Evolutionary conservation across 1,140 invertebrate species (phyloP).

Genomic region (Papilio xuthus): DNA sequence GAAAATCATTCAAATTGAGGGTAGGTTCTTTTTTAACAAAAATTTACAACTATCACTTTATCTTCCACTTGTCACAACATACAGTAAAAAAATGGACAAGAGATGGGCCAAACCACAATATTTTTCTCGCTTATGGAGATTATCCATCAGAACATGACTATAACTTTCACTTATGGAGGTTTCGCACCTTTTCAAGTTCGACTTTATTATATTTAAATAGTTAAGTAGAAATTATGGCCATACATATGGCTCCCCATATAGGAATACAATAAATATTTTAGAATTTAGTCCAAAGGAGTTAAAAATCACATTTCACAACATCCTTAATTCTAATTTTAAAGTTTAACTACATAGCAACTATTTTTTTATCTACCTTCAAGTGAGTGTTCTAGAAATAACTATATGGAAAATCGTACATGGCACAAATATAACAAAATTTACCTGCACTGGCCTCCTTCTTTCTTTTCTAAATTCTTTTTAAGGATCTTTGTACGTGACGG

Average conservation of each 20-base stretch:
- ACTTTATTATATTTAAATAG: too few species aligned
- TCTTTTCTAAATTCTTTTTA: conserved; percentile 87
- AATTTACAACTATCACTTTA: too few species aligned
- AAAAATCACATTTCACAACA: background rate
- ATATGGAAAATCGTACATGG: background rate
- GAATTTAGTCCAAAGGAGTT: background rate
- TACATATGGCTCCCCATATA: too few species aligned
- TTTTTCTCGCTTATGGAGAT: too few species aligned
- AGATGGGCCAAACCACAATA: too few species aligned
- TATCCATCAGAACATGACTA: too few species aligned
- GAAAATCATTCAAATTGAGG: conserved; percentile 39
- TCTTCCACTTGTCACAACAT: too few species aligned
- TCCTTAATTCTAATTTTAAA: background rate
- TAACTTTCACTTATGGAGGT: too few species aligned
- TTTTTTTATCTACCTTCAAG: conserved; percentile 22
- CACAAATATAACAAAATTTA: conserved; percentile 45
- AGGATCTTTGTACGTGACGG: conserved; percentile 90
- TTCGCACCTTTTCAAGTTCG: too few species aligned
- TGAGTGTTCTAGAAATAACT: background rate
- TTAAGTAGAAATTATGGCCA: too few species aligned
- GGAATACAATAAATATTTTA: background rate
- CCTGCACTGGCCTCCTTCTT: conserved; percentile 78
- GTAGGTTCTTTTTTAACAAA: background rate
- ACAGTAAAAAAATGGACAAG: too few species aligned
- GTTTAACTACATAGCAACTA: background rate